Base-by-base conservation (phyloP, 1,140 invertebrate species). In the Drosophila dunni region DNA sequence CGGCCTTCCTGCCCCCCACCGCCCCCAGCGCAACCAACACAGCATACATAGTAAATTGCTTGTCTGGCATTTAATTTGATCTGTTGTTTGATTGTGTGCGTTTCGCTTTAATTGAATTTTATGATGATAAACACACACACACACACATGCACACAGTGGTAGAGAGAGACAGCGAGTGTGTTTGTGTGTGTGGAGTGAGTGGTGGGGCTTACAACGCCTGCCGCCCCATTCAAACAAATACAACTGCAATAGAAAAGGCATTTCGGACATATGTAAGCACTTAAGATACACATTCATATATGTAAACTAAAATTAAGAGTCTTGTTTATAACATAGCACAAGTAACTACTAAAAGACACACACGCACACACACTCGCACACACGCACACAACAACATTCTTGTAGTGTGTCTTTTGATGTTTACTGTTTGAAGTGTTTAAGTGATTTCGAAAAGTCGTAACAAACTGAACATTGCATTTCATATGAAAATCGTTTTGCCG, bases 41-140 rank as follows among this genome's bases (percentile, higher is more conserved):
- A 69, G 71, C 71, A 74, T 69, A 73, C 56, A 74, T 69, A 82
- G 75, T 88, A 88, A 88, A 88, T 80, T 89, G 83, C 84, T 89
- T 70, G 83, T 72, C 84, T 74, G 79, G 83, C 83, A 89, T 88
- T 88, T 88, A 88, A 88, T 88, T 88, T 88, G 83, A 88, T 88
- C 83, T 88, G 86, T 89, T 88, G 84, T 89, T 88, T 88, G 83
- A 88, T 88, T 88, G 83, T 88, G 80, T 71, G 83, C 77, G 79
- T 69, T 82, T 89, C 80, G 71, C 79, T 88, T 88, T 88, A 88
- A 88, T 88, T 88, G 83, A 88, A 84, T 84, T 84, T 84, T 84
- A 84, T 84, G 81, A 84, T 84, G 81, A 88, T 88, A 81, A 84
- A 86, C 82, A 81, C 69, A 75, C 60, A 68, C 36, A 45, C 20